These are phyloP conservation scores for Enteromius radiatus DNA, from an alignment of 2,797 vertebrate genomes.

Conservation along the genomic window DNA sequence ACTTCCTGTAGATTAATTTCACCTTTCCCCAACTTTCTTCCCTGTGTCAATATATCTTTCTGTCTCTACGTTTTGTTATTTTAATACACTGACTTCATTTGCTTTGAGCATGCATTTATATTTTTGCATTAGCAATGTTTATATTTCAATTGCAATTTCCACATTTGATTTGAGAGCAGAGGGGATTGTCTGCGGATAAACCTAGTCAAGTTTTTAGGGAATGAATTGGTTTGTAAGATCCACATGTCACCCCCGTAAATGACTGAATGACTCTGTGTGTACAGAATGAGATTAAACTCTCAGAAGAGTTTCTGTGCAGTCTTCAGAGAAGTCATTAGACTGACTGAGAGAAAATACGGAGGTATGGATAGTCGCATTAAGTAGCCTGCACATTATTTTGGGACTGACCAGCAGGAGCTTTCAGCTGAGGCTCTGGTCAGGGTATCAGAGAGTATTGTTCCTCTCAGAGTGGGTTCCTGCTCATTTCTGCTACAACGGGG, in stretches of 20 bases:
- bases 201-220: background rate
- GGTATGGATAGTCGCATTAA: constrained; percentile 3
- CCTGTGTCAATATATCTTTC: constrained; percentile 2
- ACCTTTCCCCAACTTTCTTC: background rate
- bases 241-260: background rate
- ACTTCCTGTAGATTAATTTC: constrained; percentile 26
- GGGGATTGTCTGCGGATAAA: constrained; percentile 4
- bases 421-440: constrained; percentile 26
- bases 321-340: constrained; percentile 9
- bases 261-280: background rate
- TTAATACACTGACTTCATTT: background rate
- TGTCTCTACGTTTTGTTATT: background rate
- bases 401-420: constrained; percentile 5
- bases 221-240: background rate
- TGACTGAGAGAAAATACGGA: background rate
- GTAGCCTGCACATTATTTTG: constrained; percentile 34
- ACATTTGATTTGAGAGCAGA: background rate
- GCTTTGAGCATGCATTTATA: background rate
- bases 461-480: background rate
- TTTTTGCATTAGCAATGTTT: constrained; percentile 17
- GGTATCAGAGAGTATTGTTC: constrained; percentile 33
- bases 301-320: background rate
- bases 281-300: constrained; percentile 7
- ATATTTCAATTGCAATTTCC: background rate
- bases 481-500: constrained; percentile 40